Evolutionary conservation across 2,888 invertebrate species (phyloP).

Genomic region (Tachina fera): DNA sequence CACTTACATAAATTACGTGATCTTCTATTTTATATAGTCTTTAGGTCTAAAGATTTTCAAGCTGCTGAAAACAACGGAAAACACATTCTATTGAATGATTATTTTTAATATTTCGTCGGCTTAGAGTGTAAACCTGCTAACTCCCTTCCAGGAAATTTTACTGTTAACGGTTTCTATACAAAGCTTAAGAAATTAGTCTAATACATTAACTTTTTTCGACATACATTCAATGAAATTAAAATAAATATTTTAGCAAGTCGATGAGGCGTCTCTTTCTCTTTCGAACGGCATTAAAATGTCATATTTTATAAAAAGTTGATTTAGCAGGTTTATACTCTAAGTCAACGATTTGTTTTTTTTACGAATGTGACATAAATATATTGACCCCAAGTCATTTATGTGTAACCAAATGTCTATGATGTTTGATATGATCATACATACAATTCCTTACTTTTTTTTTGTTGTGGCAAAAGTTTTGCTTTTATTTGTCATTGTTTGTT

Average conservation of each 20-base stretch:
- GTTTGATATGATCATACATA: neutral
- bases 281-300: too few species aligned
- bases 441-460: slow-evolving; percentile 11
- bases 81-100: slow-evolving; percentile 2
- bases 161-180: too few species aligned
- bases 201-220: too few species aligned
- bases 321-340: too few species aligned
- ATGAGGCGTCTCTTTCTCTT: too few species aligned
- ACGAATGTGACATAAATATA: slow-evolving; percentile 60
- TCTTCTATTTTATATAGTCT: slow-evolving; percentile 19
- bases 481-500: slow-evolving; percentile 14
- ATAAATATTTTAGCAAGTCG: too few species aligned
- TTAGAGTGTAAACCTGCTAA: too few species aligned
- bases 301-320: too few species aligned
- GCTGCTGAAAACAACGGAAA: neutral
- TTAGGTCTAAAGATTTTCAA: slow-evolving; percentile 39
- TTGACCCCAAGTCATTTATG: slow-evolving; percentile 64
- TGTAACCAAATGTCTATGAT: slow-evolving; percentile 46
- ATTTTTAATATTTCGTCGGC: too few species aligned
- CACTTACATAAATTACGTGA: slow-evolving; percentile 36
- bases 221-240: too few species aligned
- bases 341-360: neutral
- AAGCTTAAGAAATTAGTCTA: too few species aligned
- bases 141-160: too few species aligned
- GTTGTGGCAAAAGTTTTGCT: slow-evolving; percentile 15